Base-by-base conservation (phyloP, 2,888 invertebrate genomes). In the Scelioninae gen. 1 region DNA sequence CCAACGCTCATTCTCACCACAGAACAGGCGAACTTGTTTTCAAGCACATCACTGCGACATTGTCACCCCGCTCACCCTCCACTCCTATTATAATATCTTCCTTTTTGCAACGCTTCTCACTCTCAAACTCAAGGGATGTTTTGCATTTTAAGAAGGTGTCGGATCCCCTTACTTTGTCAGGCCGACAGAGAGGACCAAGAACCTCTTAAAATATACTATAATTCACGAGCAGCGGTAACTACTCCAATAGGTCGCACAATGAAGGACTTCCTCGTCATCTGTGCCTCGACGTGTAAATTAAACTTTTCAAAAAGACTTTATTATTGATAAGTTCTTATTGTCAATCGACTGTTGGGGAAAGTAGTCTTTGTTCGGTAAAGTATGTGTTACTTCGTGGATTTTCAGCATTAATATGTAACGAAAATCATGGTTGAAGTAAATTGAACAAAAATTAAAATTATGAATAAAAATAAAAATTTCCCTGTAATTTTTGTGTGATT, bases 141-240 rank as follows among this genome's bases (percentile, higher is more conserved):
- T 92, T 91, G 91, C 91, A 92, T 91, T 91, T 91, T 91, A 91
- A 91, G 89, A 91, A 91, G 91, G 88, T 91, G 89, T 89, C 88
- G 88, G 88, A 87, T 88, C 87, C 85, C 86, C 87, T 89, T 88
- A 86, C 88, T 86, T 88, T 85, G 88, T 43, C 76, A 51, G 66
- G 72, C 60, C 63, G 83, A 78, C 85, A 83, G 60, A 77, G 68
- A 49, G 49, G 31, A 65, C 74, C 72, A 45, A 78, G 60, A 74
- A 80, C 85, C 85, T 84, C 84, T 81, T 88, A 84, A 88, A 88
- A 88, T 88, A 86, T 84, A 82, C 86, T 86, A 87, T 88, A 88
- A 88, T 88, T 88, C 88, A 87, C 86, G 83, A 77, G 72, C 85
- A 84, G 8, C 85, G 86, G 62, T 69, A 83, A 66, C 74, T 63